phyloP scores from a whole-genome alignment of 2,888 invertebrate species.

The Cerceris ruficornis region DNA sequence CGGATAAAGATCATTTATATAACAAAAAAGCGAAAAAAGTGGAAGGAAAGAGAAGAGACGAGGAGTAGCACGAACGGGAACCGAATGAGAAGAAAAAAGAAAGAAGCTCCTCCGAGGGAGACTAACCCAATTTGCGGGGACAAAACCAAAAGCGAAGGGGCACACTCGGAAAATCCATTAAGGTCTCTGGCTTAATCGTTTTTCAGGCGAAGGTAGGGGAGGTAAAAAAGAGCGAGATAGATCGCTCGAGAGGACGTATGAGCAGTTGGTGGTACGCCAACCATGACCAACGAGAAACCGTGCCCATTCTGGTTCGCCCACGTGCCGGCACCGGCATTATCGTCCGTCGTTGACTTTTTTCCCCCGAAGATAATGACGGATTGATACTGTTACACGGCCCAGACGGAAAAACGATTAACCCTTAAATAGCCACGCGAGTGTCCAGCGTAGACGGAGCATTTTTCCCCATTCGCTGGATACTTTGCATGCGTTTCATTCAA shows the following conservation, averaged over 20 bases:
- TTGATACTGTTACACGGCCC: background rate
- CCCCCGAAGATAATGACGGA: slow-evolving; percentile 4
- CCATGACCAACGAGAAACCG: slow-evolving; percentile 22
- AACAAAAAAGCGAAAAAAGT: background rate
- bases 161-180: slow-evolving; percentile 70
- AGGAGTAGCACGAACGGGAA: background rate
- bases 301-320: slow-evolving; percentile 53
- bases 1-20: background rate
- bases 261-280: slow-evolving; percentile 8
- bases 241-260: background rate
- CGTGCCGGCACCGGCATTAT: slow-evolving; percentile 62
- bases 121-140: slow-evolving; percentile 63
- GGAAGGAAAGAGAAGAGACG: background rate
- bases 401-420: slow-evolving; percentile 2
- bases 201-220: background rate
- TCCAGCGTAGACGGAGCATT: background rate
- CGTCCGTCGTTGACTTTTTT: slow-evolving; percentile 44
- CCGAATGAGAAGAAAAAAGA: slow-evolving; percentile 8
- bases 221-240: background rate
- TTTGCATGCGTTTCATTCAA: background rate
- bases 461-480: background rate
- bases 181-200: slow-evolving; percentile 66
- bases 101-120: slow-evolving; percentile 17
- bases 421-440: background rate
- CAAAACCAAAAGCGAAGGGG: slow-evolving; percentile 49